phyloP scores from a whole-genome alignment of 2,113 vertebrate species.

The Progne subis region DNA sequence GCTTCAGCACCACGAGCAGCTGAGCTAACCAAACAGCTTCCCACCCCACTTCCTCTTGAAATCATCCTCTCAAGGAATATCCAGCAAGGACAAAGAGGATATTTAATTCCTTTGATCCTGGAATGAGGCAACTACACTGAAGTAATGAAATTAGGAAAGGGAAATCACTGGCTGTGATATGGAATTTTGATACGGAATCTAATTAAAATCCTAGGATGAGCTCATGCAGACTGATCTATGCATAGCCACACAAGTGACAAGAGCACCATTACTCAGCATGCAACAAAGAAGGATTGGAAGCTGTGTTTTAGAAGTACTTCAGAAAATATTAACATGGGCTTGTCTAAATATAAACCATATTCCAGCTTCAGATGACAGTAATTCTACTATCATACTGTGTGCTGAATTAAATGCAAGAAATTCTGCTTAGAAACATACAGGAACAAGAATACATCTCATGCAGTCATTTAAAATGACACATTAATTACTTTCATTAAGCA shows the following conservation, averaged over 20 bases:
- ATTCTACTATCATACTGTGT: not conserved
- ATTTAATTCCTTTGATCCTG: not conserved
- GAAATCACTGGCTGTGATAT: not conserved
- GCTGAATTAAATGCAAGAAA: not conserved
- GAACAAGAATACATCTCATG: not conserved
- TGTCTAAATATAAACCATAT: not conserved
- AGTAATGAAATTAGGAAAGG: not conserved
- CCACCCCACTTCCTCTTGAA: not conserved
- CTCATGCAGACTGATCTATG: not conserved
- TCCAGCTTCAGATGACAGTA: not conserved
- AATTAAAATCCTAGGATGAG: conserved; percentile 3
- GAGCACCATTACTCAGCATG: not conserved
- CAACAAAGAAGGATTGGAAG: not conserved
- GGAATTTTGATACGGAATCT: not conserved
- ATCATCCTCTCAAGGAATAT: not conserved
- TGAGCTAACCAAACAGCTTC: not conserved
- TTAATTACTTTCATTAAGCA: not conserved
- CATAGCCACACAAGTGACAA: not conserved
- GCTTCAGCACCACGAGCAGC: not conserved
- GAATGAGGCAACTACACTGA: not conserved
- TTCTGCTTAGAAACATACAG: not conserved
- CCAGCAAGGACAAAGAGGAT: not conserved
- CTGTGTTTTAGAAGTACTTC: not conserved
- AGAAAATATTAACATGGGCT: not conserved
- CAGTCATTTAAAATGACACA: not conserved